Conservation (phyloP, 2,888 invertebrate genomes). For the Baronia brevicornis region DNA sequence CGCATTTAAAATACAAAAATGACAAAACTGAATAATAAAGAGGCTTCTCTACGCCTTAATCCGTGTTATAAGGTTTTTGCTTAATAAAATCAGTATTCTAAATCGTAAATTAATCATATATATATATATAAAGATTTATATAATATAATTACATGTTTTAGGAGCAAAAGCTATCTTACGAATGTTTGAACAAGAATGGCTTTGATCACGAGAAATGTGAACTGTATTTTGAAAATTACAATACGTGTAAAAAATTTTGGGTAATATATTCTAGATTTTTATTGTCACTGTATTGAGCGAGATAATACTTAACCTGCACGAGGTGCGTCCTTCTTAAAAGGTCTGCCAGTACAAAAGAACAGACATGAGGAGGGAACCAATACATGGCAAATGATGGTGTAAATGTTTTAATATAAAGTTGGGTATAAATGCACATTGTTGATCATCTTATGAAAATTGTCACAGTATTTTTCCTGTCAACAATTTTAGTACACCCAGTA, state of each 20-base stretch:
- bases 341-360: too few relatives aligned
- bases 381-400: too few relatives aligned
- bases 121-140: constrained; percentile 16
- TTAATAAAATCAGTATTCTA: constrained; percentile 5
- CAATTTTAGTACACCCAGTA: too few relatives aligned
- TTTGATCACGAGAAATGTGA: constrained; percentile 80
- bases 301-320: too few relatives aligned
- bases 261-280: constrained; percentile 60
- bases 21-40: constrained; percentile 42
- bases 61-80: constrained; percentile 53
- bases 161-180: constrained; percentile 83
- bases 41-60: constrained; percentile 46
- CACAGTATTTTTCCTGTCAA: too few relatives aligned
- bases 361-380: too few relatives aligned
- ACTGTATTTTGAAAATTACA: constrained; percentile 84
- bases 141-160: constrained; percentile 40
- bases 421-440: not conserved
- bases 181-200: constrained; percentile 82
- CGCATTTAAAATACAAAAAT: constrained; percentile 24
- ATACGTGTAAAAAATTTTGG: constrained; percentile 88
- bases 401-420: too few relatives aligned
- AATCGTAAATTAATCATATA: constrained; percentile 3
- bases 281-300: not conserved
- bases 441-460: not conserved
- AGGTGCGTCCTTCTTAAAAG: too few relatives aligned